phyloP scores from a whole-genome alignment of 1,140 invertebrate genomes.

The Drosophila lacertosa region DNA sequence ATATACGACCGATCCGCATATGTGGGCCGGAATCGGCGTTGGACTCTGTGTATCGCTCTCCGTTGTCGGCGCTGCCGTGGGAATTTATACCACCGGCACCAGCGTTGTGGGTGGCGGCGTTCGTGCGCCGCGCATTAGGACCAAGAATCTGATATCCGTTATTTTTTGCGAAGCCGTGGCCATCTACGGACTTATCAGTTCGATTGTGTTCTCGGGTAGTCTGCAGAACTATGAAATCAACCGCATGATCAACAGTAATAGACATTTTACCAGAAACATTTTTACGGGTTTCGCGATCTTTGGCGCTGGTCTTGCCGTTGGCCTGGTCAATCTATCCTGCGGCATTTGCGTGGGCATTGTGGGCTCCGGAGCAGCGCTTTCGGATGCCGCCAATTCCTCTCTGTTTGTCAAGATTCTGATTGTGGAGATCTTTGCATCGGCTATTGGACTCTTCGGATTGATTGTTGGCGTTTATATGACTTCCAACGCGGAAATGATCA shows the following conservation, averaged over 20 bases:
- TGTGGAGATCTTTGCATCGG: constrained; percentile 98
- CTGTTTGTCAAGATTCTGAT: constrained; percentile 99
- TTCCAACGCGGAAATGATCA: constrained; percentile 86
- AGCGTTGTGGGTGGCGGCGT: constrained; percentile 99
- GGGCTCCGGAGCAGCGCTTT: constrained; percentile 96
- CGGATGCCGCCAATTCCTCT: constrained; percentile 96
- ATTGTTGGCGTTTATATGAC: constrained; percentile 98
- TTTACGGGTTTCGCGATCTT: constrained; percentile 96
- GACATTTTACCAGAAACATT: constrained; percentile 86
- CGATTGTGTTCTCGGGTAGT: constrained; percentile 96
- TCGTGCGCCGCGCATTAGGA: constrained; percentile 98
- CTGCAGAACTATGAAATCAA: constrained; percentile 86
- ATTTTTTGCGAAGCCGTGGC: constrained; percentile 99
- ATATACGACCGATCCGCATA: constrained; percentile 92
- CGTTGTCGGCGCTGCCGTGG: constrained; percentile 98
- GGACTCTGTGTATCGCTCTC: constrained; percentile 96
- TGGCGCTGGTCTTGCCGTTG: constrained; percentile 95
- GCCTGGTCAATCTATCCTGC: constrained; percentile 96
- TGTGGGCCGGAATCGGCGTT: constrained; percentile 97
- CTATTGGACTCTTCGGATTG: constrained; percentile 98
- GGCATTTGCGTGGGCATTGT: constrained; percentile 98
- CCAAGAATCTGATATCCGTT: constrained; percentile 99
- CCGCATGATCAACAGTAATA: constrained; percentile 36
- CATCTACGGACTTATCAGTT: constrained; percentile 98
- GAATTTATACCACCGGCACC: constrained; percentile 97